A percentile compares a stretch with the other conserved stretches of the same genome.
Evolutionary conservation across 2,888 invertebrate genomes (phyloP).

Genomic region (Melanotus villosus): DNA sequence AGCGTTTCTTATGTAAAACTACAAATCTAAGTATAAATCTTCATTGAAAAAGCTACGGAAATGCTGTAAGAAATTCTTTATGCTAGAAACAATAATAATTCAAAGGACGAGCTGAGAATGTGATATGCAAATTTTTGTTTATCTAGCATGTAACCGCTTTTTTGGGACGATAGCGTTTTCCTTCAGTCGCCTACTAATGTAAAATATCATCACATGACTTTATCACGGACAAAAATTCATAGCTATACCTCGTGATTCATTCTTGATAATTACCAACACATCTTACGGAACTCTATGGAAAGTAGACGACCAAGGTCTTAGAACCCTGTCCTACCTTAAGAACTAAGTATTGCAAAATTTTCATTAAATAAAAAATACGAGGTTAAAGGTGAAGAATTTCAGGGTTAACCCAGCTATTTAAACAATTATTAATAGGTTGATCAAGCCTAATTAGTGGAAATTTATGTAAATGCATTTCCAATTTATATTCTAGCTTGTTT

Average conservation of each 20-base stretch:
- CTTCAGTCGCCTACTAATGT: no score
- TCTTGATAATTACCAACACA: neutral
- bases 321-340: neutral
- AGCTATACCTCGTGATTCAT: neutral
- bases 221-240: no score
- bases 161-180: no score
- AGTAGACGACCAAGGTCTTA: neutral
- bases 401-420: neutral
- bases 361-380: neutral
- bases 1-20: no score
- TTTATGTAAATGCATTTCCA: neutral
- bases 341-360: neutral
- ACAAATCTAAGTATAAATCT: no score
- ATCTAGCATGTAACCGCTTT: no score
- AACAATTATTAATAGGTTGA: neutral
- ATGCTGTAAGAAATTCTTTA: no score
- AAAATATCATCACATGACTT: no score
- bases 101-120: no score
- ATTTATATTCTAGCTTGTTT: neutral
- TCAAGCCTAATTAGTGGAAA: neutral
- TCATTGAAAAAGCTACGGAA: no score
- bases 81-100: no score
- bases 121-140: no score
- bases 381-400: neutral
- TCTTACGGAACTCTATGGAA: neutral